These are phyloP conservation scores for Synanthedon myopaeformis DNA, from an alignment of 2,888 invertebrate genomes.

Conservation along the genomic window DNA sequence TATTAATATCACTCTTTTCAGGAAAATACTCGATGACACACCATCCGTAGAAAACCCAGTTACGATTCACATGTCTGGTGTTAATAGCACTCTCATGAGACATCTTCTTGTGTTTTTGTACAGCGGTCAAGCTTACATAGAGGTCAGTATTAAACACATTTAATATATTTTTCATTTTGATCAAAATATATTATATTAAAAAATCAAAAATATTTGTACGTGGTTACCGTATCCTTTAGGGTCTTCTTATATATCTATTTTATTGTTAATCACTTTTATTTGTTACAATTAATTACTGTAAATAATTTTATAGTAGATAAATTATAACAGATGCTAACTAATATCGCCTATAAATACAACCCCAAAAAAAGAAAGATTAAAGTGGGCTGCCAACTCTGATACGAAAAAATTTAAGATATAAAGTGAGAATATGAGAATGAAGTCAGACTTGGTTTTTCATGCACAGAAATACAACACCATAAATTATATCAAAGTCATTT, in stretches of 20 bases:
- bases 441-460: no score
- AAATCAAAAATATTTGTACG: background rate
- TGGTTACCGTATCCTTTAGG: no score
- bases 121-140: slow-evolving; percentile 86
- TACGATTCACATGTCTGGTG: slow-evolving; percentile 87
- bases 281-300: no score
- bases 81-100: slow-evolving; percentile 82
- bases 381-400: slow-evolving; percentile 4
- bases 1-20: slow-evolving; percentile 23
- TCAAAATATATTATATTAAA: background rate
- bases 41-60: slow-evolving; percentile 77
- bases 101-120: slow-evolving; percentile 87
- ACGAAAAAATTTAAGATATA: slow-evolving; percentile 4
- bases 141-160: slow-evolving; percentile 59
- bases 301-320: no score
- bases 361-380: no score
- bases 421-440: no score
- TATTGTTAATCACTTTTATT: slow-evolving; percentile 2
- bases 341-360: no score
- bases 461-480: no score
- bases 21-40: slow-evolving; percentile 79
- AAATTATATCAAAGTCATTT: no score
- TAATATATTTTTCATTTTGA: background rate
- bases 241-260: background rate
- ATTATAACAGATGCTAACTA: no score